Conservation (phyloP, 2,113 vertebrate species). For the Dipodomys stephensi region DNA sequence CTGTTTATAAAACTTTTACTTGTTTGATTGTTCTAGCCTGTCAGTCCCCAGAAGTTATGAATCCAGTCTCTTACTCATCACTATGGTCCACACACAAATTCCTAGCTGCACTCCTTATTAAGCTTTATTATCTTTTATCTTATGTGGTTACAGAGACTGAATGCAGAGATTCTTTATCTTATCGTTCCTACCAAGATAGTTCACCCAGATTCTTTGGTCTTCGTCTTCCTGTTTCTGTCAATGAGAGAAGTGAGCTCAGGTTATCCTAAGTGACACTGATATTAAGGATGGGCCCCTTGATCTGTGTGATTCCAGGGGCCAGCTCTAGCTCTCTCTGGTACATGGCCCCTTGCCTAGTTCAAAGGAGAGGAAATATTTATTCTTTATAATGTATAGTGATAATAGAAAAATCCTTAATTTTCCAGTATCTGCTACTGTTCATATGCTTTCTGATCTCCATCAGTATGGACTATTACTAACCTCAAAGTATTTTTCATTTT, state of each 20-base stretch:
- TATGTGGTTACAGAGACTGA: background rate
- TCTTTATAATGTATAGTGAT: background rate
- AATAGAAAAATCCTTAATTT: background rate
- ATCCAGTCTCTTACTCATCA: background rate
- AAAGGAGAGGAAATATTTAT: background rate
- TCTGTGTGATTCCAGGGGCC: background rate
- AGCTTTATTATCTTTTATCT: background rate
- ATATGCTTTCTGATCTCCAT: background rate
- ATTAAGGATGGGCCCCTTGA: background rate
- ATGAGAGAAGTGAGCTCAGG: background rate
- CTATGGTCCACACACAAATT: background rate
- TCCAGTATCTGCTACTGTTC: background rate
- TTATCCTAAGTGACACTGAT: background rate
- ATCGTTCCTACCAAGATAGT: background rate
- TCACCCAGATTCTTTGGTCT: background rate
- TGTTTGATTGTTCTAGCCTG: background rate
- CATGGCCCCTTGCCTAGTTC: background rate
- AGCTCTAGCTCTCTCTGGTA: background rate
- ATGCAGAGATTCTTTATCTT: background rate
- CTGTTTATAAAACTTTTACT: background rate
- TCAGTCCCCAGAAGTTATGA: background rate
- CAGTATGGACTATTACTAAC: background rate
- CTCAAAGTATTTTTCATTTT: slow-evolving; percentile 1
- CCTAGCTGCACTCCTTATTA: background rate
- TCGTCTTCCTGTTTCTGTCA: background rate